Evolutionary conservation across 92 coral and sea anemone genomes (phyloP), one percentile per base, ranked within the genome.

Genomic region (Parazoanthus darwini): DNA sequence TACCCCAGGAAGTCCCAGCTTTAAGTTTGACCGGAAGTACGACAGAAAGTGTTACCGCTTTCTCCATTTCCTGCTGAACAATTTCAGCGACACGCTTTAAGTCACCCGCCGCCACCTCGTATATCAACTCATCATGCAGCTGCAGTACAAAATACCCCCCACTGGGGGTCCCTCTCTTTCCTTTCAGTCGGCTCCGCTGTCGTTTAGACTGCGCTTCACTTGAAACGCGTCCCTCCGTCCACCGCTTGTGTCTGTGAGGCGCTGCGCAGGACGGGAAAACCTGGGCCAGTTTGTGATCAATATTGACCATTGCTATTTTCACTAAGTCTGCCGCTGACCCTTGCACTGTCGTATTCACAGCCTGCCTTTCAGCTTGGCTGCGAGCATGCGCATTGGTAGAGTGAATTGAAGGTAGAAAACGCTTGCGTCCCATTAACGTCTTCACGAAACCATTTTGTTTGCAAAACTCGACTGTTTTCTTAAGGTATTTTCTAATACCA

Each of bases 321-420:
- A 97, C 99, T 59, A 97, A 85, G 86, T 97, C 99, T 65, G 99
- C 98, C 87, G 99, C 99, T 83, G 99, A 97, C 85, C 99, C 99
- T 92, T 97, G 99, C 18, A 97, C 95, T 10, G 98, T 97, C 56
- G 99, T 97, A 88, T 97, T 97, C 74, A 97, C 99, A 3, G 99
- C 99, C 77, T 97, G 99, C 20, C 99, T 90, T 74, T 96, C 96
- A 20, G 99, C 99, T 71, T 97, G 99, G 79, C 96, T 88, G 43
- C 95, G 94, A 85, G 99, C 98, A 83, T 93, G 95, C 50, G 91
- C 86, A 77, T 94, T 95, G 23, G 95, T 79, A 78, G 97, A 93
- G 70, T 93, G 95, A 76, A 97, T 95, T 74, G 94, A 92, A 72
- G 98, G 95, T 29, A 97, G 91, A 78, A 90, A 93, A 56, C 99